Base-by-base conservation (phyloP, 2,888 invertebrate genomes). In the Arge pagana region DNA sequence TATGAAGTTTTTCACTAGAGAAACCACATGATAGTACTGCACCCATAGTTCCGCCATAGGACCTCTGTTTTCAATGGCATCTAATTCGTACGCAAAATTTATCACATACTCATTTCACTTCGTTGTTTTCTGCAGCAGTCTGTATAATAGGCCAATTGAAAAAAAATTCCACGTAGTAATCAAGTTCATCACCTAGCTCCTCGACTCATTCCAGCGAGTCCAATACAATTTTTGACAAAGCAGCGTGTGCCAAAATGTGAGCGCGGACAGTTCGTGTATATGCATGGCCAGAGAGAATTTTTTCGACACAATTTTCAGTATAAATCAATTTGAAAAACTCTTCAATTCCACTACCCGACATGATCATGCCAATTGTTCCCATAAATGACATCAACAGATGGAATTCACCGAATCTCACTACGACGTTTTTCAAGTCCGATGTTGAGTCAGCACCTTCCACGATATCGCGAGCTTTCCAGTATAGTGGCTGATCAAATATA, bases 41-140 rank as follows among this genome's bases (percentile, higher is more conserved):
- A 64, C 40, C 66, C 65, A 66, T 36, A 66, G 40, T 50, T 58
- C 58, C 6, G 64, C 59, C 30, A 64, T 67, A 19, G 55, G 53
- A 41, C 61, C 62, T 26, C 50, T 57, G 18, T 49, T 37, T 56
- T 60, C 60, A 24, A 56, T 19, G n/a, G n/a, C n/a, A n/a, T 48
- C 30, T 8, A 8, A 24, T 37, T 7, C 8, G 8, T n/a, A 28
- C n/a, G 28, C n/a, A 7, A 28, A 28, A 28, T 28, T 28, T 28
- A 28, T 28, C 28, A 8, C 7, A 8, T 8, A 28, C 28, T n/a
- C n/a, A 7, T n/a, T 28, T 28, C 28, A 28, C 28, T 7, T 8
- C 28, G n/a, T 28, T 28, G 28, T n/a, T 28, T 28, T 28, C 28
- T 7, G 7, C n/a, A 28, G 28, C 28, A 8, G 28, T 28, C 8